Conservation (phyloP, 2,888 invertebrate species). For the Parascotia fuliginaria region DNA sequence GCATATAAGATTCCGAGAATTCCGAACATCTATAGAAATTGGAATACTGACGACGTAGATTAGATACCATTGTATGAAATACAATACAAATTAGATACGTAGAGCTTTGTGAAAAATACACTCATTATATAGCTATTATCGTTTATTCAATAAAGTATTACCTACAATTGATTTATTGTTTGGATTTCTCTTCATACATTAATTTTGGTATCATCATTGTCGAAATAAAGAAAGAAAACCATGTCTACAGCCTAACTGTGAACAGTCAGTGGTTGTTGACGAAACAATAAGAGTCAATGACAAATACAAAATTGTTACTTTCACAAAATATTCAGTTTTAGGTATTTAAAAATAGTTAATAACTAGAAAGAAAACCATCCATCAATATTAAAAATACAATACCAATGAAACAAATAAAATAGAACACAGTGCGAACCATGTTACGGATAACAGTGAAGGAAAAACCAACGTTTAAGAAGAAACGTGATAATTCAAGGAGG, state of each 20-base stretch:
- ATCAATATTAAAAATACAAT: no score
- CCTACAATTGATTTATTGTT: slow-evolving; percentile 33
- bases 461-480: slow-evolving; percentile 58
- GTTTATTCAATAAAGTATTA: slow-evolving; percentile 15
- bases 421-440: slow-evolving; percentile 33
- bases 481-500: slow-evolving; percentile 59
- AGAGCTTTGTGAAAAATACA: not conserved
- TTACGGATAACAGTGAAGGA: slow-evolving; percentile 52
- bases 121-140: slow-evolving; percentile 12
- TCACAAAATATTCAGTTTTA: no score
- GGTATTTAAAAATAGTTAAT: no score
- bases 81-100: slow-evolving; percentile 22
- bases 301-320: no score
- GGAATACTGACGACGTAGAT: slow-evolving; percentile 5
- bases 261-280: no score
- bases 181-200: slow-evolving; percentile 3
- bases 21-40: slow-evolving; percentile 16
- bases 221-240: not conserved
- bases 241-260: no score
- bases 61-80: slow-evolving; percentile 14
- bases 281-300: no score
- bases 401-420: not conserved
- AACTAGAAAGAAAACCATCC: no score
- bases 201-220: not conserved
- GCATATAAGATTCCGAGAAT: no score